These are phyloP conservation scores for Miniopterus natalensis DNA, from an alignment of 2,113 vertebrate species.

Conservation along the genomic window DNA sequence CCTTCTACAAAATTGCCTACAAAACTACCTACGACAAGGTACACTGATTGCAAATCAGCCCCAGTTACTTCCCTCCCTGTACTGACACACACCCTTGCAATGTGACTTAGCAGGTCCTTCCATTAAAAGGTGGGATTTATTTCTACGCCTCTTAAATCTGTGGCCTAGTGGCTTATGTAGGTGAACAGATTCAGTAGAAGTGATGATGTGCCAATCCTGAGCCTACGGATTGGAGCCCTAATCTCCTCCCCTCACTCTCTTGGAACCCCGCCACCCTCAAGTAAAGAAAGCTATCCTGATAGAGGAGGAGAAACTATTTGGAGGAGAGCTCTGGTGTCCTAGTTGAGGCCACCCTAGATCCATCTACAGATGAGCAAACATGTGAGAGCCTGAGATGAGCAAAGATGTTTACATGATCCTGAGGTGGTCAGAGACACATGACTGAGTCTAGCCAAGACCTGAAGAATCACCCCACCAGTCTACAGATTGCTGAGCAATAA, in stretches of 20 bases:
- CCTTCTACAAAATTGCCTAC: background rate
- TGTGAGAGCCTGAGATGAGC: background rate
- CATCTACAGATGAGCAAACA: background rate
- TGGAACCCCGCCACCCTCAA: background rate
- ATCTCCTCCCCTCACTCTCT: too few species aligned
- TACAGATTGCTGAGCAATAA: background rate
- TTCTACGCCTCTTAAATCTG: background rate
- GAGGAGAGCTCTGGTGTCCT: background rate
- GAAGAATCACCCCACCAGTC: background rate
- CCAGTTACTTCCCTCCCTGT: background rate
- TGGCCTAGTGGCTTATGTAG: background rate
- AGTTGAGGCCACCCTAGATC: background rate
- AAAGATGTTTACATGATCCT: background rate
- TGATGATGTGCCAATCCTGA: background rate
- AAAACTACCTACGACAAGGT: background rate
- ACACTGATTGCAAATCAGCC: background rate
- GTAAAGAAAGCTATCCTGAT: background rate
- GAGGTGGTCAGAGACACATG: background rate
- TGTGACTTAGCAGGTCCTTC: background rate
- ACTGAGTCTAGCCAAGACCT: background rate
- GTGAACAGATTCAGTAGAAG: background rate
- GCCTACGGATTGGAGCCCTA: background rate
- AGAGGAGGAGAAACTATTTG: background rate
- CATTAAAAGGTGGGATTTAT: background rate
- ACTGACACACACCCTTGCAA: background rate